These are phyloP conservation scores for Portevinia maculata DNA, from an alignment of 2,888 invertebrate genomes.

Conservation along the genomic window DNA sequence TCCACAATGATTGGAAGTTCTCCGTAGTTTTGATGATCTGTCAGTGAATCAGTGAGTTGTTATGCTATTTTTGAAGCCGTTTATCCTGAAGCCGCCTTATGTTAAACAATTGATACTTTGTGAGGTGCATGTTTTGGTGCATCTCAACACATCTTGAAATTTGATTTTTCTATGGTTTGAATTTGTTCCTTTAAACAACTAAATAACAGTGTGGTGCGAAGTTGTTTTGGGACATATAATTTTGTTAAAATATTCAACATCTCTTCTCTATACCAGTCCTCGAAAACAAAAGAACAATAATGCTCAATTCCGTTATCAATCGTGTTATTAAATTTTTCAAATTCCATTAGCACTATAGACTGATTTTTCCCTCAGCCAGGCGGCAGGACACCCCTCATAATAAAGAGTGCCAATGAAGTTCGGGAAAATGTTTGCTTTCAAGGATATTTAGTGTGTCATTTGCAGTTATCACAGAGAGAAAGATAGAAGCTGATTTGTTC, in stretches of 20 bases:
- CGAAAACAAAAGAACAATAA: conserved; percentile 7
- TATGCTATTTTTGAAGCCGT: too few relatives aligned
- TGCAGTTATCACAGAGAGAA: conserved; percentile 56
- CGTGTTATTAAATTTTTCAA: conserved; percentile 77
- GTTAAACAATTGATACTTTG: too few relatives aligned
- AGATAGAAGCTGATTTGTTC: conserved; percentile 28
- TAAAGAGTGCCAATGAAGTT: conserved; percentile 36
- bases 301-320: conserved; percentile 12
- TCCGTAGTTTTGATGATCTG: too few relatives aligned
- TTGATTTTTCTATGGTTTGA: too few relatives aligned
- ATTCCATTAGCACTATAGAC: conserved; percentile 75
- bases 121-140: too few relatives aligned
- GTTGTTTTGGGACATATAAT: neutral
- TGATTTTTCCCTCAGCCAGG: conserved; percentile 4
- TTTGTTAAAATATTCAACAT: neutral
- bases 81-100: too few relatives aligned
- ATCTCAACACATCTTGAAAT: too few relatives aligned
- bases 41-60: too few relatives aligned
- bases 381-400: conserved; percentile 43
- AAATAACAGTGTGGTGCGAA: too few relatives aligned
- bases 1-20: too few relatives aligned
- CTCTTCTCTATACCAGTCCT: neutral
- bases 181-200: too few relatives aligned
- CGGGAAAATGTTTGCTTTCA: conserved; percentile 40
- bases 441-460: conserved; percentile 73